Conservation (phyloP, 2,888 invertebrate genomes). For the Tipula lateralis region DNA sequence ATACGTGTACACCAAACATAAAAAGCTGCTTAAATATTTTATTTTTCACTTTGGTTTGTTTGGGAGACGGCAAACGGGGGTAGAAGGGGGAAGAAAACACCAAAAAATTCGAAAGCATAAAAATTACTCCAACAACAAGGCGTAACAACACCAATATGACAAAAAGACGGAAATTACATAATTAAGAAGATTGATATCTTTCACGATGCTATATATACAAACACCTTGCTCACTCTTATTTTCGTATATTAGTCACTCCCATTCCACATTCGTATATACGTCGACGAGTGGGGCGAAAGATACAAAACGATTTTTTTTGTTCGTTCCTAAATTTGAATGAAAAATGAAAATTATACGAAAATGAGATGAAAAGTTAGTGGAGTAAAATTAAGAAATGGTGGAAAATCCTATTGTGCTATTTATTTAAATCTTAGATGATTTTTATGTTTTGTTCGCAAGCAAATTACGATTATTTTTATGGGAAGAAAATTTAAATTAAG, state of each 20-base stretch:
- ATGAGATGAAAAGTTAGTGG: slow-evolving; percentile 13
- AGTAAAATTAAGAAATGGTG: slow-evolving; percentile 24
- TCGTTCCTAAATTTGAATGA: neutral
- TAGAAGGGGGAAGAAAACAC: too few species aligned
- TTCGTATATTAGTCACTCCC: too few species aligned
- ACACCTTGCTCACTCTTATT: neutral
- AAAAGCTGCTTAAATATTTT: neutral
- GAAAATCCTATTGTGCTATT: slow-evolving; percentile 24
- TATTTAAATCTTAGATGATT: slow-evolving; percentile 19
- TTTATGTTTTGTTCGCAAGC: neutral
- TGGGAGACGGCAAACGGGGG: neutral
- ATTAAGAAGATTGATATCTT: slow-evolving; percentile 11
- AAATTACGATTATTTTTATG: slow-evolving; percentile 19
- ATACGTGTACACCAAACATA: neutral
- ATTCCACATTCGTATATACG: neutral
- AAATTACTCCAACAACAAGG: neutral
- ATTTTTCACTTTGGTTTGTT: neutral
- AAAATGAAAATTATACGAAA: neutral
- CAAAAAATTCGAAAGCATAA: neutral
- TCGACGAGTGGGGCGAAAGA: neutral
- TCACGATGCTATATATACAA: neutral
- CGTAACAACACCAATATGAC: neutral
- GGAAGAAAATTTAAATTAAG: slow-evolving; percentile 19
- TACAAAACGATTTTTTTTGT: neutral
- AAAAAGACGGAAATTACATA: slow-evolving; percentile 4